These are phyloP conservation scores for Lucinisca nassula DNA, from an alignment of 2,888 invertebrate genomes.

Conservation along the genomic window DNA sequence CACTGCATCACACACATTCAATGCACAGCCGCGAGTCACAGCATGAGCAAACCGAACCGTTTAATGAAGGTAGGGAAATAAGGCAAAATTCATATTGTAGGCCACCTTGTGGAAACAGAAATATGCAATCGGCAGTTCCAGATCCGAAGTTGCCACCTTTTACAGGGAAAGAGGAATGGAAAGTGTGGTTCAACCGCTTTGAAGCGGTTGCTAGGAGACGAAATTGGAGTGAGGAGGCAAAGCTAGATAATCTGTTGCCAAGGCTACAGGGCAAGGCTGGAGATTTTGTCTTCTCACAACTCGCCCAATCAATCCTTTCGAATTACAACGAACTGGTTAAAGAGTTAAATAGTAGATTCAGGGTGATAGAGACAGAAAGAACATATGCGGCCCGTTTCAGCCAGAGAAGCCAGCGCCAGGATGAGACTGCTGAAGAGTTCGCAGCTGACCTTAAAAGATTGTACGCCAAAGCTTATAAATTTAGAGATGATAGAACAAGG, in stretches of 20 bases:
- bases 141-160: constrained; percentile 35
- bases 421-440: not conserved
- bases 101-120: not conserved
- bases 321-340: not conserved
- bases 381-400: not conserved
- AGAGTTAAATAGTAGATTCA: not conserved
- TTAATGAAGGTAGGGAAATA: not conserved
- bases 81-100: not conserved
- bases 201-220: constrained; percentile 32
- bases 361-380: not conserved
- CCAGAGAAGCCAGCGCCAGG: not conserved
- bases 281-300: not conserved
- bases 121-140: not conserved
- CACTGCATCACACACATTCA: not conserved
- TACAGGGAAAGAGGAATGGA: constrained; percentile 46
- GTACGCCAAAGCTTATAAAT: not conserved
- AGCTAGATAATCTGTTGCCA: no score
- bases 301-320: not conserved
- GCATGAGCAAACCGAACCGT: not conserved
- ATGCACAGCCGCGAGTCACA: not conserved
- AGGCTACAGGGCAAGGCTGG: constrained; percentile 1
- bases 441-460: constrained; percentile 7
- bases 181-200: constrained; percentile 46
- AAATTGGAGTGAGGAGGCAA: constrained; percentile 15
- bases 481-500: constrained; percentile 1